phyloP scores from a whole-genome alignment of 2,113 vertebrate genomes.

The Ginglymostoma cirratum region DNA sequence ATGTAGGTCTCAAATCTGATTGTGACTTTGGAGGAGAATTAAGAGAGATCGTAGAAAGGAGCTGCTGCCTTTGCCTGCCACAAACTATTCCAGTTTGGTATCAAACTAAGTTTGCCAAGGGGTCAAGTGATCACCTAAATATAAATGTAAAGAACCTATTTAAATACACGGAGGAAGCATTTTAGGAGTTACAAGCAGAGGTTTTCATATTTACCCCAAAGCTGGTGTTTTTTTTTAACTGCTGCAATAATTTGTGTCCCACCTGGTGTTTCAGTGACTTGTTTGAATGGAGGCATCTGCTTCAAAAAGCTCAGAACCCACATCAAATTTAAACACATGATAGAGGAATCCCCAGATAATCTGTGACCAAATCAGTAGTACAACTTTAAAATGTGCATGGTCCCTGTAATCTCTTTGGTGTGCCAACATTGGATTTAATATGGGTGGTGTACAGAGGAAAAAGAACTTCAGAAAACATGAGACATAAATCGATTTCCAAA shows the following conservation, averaged over 20 bases:
- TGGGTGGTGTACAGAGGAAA: background rate
- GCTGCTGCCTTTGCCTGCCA: background rate
- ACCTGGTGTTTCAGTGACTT: background rate
- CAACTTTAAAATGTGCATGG: background rate
- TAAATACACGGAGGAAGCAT: background rate
- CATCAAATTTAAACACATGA: background rate
- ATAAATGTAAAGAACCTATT: background rate
- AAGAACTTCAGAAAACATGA: slow-evolving; percentile 19
- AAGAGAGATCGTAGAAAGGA: background rate
- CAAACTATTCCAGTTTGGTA: background rate
- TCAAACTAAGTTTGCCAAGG: background rate
- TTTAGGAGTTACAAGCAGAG: background rate
- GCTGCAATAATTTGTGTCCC: background rate
- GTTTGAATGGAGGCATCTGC: background rate
- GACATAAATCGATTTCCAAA: slow-evolving; percentile 2
- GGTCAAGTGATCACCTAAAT: background rate
- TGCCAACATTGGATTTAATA: background rate
- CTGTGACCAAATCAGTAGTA: background rate
- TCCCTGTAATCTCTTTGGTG: background rate
- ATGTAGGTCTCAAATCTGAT: background rate
- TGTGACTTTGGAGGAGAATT: background rate
- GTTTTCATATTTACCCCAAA: background rate
- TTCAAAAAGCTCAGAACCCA: background rate
- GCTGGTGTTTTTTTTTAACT: background rate
- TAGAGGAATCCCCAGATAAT: background rate